Base-by-base conservation (phyloP, 2,888 invertebrate genomes). In the Plagiodera versicolora region DNA sequence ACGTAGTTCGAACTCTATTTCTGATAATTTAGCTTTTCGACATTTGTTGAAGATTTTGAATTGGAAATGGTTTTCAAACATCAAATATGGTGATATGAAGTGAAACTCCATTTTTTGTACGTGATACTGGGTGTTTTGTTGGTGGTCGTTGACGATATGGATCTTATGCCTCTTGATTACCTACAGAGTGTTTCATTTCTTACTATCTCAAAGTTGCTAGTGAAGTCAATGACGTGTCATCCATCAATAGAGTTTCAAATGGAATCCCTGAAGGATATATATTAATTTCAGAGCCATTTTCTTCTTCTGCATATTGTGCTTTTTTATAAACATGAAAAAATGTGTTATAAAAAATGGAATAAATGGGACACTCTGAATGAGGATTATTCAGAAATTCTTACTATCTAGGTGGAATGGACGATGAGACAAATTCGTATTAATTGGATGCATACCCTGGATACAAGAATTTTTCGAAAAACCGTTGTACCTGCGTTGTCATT, bases 401-500 rank as follows among this genome's bases (percentile, higher is more conserved):
- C 6, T 6, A 24, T 24, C 24, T 6, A 24, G 24, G 24, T 6
- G 6, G 24, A 3, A 24, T 24, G 24, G 6, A 24, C 6, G 6
- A 24, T n/a, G n/a, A n/a, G n/a, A n/a, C n/a, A n/a, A n/a, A n/a
- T n/a, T n/a, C n/a, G n/a, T n/a, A n/a, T n/a, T n/a, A n/a, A n/a
- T n/a, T n/a, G n/a, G n/a, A n/a, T n/a, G n/a, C n/a, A n/a, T n/a
- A 24, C 6, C 6, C 24, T 24, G 11, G 32, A 32, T 28, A 10
- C 5, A 32, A 11, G 11, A 32, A 32, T 11, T 5, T 32, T 32
- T 32, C n/a, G 32, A 52, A 6, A 52, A 51, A 17, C 18, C 14
- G 52, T 20, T 19, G 14, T 20, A 20, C 14, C 35, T 53, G 44
- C 44, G 14, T 39, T 35, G 20, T 52, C 52, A 52, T 17, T 53